phyloP scores from a whole-genome alignment of 2,888 invertebrate species.

The Nephrocerus scutellatus region DNA sequence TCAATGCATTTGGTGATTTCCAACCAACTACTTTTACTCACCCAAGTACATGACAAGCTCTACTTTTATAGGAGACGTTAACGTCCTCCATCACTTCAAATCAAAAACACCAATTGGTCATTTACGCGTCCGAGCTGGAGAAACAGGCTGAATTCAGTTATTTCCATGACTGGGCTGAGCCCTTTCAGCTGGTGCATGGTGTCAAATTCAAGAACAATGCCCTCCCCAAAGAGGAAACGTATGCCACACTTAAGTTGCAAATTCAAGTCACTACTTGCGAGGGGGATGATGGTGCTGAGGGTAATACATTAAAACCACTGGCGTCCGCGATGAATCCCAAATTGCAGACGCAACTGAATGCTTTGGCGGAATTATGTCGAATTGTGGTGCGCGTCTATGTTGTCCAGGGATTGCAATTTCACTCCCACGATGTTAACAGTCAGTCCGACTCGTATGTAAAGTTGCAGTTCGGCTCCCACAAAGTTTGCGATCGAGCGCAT shows the following conservation, averaged over 20 bases:
- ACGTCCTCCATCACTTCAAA: too few species aligned
- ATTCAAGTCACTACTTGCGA: slow-evolving; percentile 34
- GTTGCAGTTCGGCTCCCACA: slow-evolving; percentile 60
- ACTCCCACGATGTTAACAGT: slow-evolving; percentile 62
- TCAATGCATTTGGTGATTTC: slow-evolving; percentile 38
- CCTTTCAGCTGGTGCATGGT: slow-evolving; percentile 56
- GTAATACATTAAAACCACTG: slow-evolving; percentile 25
- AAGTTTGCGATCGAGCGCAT: slow-evolving; percentile 60
- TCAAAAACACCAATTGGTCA: slow-evolving; percentile 42
- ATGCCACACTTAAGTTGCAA: slow-evolving; percentile 43
- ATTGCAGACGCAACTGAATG: slow-evolving; percentile 27
- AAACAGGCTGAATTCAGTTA: slow-evolving; percentile 57
- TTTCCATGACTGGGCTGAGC: slow-evolving; percentile 60
- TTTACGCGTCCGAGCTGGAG: slow-evolving; percentile 63
- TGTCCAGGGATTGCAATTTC: slow-evolving; percentile 63
- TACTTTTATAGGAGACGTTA: neutral
- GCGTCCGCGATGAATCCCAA: slow-evolving; percentile 28
- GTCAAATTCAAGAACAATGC: slow-evolving; percentile 37
- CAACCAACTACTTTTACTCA: neutral
- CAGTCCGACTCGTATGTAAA: slow-evolving; percentile 73
- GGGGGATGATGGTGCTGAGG: slow-evolving; percentile 21
- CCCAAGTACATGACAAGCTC: neutral
- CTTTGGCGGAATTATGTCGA: slow-evolving; percentile 27
- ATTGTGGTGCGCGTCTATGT: slow-evolving; percentile 65
- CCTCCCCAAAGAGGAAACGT: slow-evolving; percentile 45